These are phyloP conservation scores for Odontocerum albicorne DNA, from an alignment of 2,888 invertebrate species.

Conservation along the genomic window DNA sequence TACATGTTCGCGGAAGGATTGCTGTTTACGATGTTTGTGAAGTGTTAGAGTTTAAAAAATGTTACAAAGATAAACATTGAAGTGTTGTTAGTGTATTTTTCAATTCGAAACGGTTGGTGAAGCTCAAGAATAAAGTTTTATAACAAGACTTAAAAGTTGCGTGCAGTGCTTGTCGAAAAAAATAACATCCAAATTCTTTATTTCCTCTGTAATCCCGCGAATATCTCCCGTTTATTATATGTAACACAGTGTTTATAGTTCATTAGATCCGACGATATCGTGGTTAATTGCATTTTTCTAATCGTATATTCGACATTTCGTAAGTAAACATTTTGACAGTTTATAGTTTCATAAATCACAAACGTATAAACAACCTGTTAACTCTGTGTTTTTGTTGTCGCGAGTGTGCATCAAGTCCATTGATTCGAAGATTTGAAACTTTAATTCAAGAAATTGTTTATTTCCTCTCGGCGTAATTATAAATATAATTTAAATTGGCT, in stretches of 20 bases:
- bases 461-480: not conserved
- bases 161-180: constrained; percentile 12
- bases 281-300: too few relatives aligned
- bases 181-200: constrained; percentile 5
- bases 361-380: constrained; percentile 33
- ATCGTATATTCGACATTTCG: constrained; percentile 10
- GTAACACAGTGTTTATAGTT: too few relatives aligned
- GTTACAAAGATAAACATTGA: too few relatives aligned
- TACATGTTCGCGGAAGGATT: constrained; percentile 23
- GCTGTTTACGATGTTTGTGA: constrained; percentile 15
- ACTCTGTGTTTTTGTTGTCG: constrained; percentile 25
- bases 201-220: constrained; percentile 4
- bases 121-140: constrained; percentile 4
- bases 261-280: too few relatives aligned
- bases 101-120: too few relatives aligned
- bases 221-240: too few relatives aligned
- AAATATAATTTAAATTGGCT: constrained; percentile 2
- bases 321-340: constrained; percentile 31
- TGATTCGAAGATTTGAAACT: not conserved
- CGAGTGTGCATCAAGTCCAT: not conserved
- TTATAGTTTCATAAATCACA: constrained; percentile 28
- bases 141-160: constrained; percentile 9
- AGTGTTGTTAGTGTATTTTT: too few relatives aligned
- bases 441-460: not conserved
- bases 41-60: not conserved